Evolutionary conservation across 2,888 invertebrate genomes (phyloP).

Genomic region (Amphiduros pacificus): DNA sequence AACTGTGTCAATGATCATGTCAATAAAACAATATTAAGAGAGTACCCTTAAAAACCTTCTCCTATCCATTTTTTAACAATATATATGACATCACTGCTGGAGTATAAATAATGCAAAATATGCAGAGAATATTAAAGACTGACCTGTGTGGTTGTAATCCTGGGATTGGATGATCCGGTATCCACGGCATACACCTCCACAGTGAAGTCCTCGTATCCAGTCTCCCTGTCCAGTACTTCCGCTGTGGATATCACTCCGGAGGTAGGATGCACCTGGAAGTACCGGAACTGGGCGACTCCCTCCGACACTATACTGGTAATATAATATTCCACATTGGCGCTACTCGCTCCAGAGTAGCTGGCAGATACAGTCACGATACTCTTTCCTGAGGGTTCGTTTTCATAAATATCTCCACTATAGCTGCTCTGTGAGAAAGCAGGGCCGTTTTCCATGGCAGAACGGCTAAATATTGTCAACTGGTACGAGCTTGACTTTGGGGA

Average conservation of each 20-base stretch:
- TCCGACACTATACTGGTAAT: slow-evolving; percentile 70
- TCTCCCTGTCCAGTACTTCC: slow-evolving; percentile 63
- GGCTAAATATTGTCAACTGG: slow-evolving; percentile 22
- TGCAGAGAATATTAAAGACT: neutral
- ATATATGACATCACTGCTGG: neutral
- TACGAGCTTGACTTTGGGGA: slow-evolving; percentile 8
- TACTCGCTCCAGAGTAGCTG: slow-evolving; percentile 21
- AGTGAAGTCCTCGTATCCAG: slow-evolving; percentile 38
- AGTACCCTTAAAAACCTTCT: neutral
- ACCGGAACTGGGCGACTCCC: slow-evolving; percentile 53
- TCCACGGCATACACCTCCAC: slow-evolving; percentile 47
- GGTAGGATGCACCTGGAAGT: slow-evolving; percentile 86
- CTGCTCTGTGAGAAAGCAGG: slow-evolving; percentile 66
- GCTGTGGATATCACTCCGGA: slow-evolving; percentile 90
- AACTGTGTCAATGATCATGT: neutral
- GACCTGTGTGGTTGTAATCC: slow-evolving; percentile 7
- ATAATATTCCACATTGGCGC: slow-evolving; percentile 78
- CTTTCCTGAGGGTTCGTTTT: slow-evolving; percentile 85
- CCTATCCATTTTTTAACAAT: neutral
- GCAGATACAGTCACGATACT: slow-evolving; percentile 76
- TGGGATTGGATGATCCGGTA: neutral
- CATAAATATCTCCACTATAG: slow-evolving; percentile 78
- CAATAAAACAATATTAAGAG: neutral
- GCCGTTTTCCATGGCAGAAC: slow-evolving; percentile 26
- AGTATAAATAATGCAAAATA: neutral